These are phyloP conservation scores for Channa argus DNA, from an alignment of 2,113 vertebrate species.

Conservation along the genomic window DNA sequence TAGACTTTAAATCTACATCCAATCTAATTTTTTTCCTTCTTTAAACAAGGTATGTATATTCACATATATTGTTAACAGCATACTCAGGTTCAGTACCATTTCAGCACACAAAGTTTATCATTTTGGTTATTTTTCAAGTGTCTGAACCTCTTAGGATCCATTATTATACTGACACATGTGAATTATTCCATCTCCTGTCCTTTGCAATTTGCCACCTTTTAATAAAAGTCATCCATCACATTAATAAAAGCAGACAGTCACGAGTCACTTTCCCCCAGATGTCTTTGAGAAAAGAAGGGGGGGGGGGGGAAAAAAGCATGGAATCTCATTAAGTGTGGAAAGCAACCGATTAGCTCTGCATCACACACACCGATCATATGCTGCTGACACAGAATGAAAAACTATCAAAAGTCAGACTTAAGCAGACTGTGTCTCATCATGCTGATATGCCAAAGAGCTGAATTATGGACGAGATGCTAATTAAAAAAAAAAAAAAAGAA, in stretches of 20 bases:
- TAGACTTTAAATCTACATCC: too few species aligned
- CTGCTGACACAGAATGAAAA: neutral
- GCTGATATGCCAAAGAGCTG: neutral
- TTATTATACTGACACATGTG: neutral
- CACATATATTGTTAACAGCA: too few species aligned
- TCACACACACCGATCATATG: neutral
- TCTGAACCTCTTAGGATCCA: neutral
- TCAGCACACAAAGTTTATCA: neutral
- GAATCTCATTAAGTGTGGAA: too few species aligned
- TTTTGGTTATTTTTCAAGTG: neutral
- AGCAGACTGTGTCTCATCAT: neutral
- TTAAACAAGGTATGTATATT: too few species aligned
- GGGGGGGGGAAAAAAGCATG: too few species aligned
- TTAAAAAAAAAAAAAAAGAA: neutral
- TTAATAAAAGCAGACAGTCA: neutral
- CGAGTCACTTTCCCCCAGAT: neutral
- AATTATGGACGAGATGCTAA: constrained; percentile 19
- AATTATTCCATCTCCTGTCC: neutral
- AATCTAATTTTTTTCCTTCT: too few species aligned
- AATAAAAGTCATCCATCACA: neutral
- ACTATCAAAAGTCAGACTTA: neutral
- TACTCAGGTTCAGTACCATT: too few species aligned
- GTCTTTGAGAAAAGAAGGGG: neutral
- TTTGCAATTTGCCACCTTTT: neutral
- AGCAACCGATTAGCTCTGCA: neutral